phyloP scores from a whole-genome alignment of 2,797 vertebrate species.

The Simalia tracyae region DNA sequence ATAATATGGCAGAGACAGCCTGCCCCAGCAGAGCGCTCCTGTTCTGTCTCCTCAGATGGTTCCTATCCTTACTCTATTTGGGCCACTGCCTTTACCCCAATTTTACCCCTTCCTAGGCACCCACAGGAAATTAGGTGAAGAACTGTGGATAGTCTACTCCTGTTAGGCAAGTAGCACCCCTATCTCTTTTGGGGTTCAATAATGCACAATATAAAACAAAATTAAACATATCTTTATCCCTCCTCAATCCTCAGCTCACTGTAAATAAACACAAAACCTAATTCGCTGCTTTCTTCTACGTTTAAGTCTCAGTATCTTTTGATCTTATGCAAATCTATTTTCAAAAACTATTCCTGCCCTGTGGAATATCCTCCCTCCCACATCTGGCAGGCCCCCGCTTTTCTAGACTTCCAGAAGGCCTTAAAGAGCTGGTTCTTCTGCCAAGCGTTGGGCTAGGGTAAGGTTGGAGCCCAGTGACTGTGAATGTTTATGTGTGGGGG shows the following conservation, averaged over 20 bases:
- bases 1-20: not conserved
- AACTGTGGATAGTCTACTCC: not conserved
- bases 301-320: not conserved
- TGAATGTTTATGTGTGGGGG: too few species aligned
- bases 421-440: too few species aligned
- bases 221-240: not conserved
- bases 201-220: not conserved
- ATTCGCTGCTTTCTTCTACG: not conserved
- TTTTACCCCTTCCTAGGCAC: not conserved
- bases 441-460: too few species aligned
- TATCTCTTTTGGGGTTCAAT: not conserved
- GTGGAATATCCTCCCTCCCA: too few species aligned
- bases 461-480: too few species aligned
- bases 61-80: not conserved
- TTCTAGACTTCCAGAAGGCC: too few species aligned
- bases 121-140: not conserved
- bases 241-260: not conserved
- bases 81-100: not conserved
- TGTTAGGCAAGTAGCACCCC: not conserved
- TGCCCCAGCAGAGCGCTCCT: not conserved
- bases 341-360: too few species aligned
- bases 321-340: too few species aligned
- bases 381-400: too few species aligned
- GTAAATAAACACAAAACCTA: not conserved
- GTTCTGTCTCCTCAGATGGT: not conserved